Percentiles rank a stretch among this genome's conserved stretches.
These are phyloP conservation scores for Platycheirus rosarum DNA, from an alignment of 2,888 invertebrate genomes.

Conservation along the genomic window DNA sequence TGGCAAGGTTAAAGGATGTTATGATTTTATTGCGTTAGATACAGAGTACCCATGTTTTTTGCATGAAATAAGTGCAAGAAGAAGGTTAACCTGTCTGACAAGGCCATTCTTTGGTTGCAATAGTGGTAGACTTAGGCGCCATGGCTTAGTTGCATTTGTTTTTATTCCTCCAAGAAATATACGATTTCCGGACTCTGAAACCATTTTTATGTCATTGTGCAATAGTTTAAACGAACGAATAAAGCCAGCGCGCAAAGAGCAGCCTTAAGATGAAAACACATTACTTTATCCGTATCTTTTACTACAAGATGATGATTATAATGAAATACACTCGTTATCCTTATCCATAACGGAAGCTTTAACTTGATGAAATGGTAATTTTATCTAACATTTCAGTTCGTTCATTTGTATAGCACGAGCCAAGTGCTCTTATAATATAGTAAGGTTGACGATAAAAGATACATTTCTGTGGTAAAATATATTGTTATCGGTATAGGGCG, in stretches of 20 bases:
- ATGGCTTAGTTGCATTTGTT: slow-evolving; percentile 24
- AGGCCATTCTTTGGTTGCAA: slow-evolving; percentile 59
- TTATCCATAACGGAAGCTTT: slow-evolving; percentile 17
- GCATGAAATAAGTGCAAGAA: slow-evolving; percentile 2
- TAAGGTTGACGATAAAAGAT: background rate
- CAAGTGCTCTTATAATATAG: background rate
- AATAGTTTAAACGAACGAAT: no score
- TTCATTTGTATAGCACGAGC: slow-evolving; percentile 3
- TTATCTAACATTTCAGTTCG: slow-evolving; percentile 3
- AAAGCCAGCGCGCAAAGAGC: background rate
- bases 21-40: slow-evolving; percentile 58
- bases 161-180: background rate
- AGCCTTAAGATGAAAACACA: background rate
- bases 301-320: background rate
- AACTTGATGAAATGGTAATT: background rate
- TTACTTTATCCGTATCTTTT: background rate
- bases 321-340: background rate
- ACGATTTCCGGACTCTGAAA: slow-evolving; percentile 24
- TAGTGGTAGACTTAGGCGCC: slow-evolving; percentile 34
- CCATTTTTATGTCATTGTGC: slow-evolving; percentile 19
- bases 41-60: slow-evolving; percentile 2
- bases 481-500: background rate
- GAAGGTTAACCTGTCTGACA: slow-evolving; percentile 60
- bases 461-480: background rate
- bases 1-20: slow-evolving; percentile 31